Conservation (phyloP, 2,888 invertebrate genomes). For the Rhagonycha fulva region DNA sequence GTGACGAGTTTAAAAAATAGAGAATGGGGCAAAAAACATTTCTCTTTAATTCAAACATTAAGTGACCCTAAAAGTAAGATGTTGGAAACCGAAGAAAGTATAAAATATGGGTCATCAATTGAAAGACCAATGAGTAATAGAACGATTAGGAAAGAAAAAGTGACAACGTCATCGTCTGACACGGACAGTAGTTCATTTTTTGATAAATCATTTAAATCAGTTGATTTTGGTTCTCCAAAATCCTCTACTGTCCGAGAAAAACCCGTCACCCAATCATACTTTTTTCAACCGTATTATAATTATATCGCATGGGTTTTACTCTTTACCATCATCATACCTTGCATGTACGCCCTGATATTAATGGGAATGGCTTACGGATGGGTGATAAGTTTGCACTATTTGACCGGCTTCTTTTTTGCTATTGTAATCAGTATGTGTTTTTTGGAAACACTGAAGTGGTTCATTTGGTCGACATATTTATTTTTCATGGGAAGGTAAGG, state of each 20-base stretch:
- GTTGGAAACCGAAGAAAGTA: neutral
- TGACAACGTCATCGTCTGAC: neutral
- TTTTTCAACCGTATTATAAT: neutral
- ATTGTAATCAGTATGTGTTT: neutral
- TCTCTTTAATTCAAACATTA: neutral
- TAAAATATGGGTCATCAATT: neutral
- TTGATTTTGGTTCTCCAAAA: neutral
- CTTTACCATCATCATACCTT: neutral
- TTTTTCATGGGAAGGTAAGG: neutral
- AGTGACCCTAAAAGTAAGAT: neutral
- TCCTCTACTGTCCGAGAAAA: neutral
- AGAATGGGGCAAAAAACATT: neutral
- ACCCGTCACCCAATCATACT: neutral
- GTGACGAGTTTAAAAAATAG: neutral
- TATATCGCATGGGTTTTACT: conserved; percentile 5
- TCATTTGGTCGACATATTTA: neutral
- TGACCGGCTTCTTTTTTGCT: neutral
- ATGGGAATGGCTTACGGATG: conserved; percentile 8
- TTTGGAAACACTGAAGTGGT: conserved; percentile 4
- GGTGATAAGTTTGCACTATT: conserved; percentile 9
- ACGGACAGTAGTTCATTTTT: neutral
- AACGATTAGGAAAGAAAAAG: neutral
- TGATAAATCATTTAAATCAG: neutral
- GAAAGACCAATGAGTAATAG: neutral
- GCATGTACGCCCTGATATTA: neutral